These are phyloP conservation scores for Daubentonia madagascariensis DNA, from an alignment of 2,113 vertebrate species.

Conservation along the genomic window DNA sequence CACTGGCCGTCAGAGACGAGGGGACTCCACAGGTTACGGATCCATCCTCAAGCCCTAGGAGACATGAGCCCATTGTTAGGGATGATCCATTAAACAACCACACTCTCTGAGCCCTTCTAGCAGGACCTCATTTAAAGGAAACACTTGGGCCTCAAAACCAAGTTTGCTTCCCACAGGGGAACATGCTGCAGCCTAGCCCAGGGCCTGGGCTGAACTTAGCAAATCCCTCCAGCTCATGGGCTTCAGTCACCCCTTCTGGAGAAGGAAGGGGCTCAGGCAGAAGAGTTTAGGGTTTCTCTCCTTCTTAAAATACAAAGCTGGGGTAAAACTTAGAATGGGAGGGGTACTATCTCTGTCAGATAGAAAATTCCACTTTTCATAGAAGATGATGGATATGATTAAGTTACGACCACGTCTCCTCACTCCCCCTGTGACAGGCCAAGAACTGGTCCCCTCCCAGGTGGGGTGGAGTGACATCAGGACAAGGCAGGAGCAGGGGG, in stretches of 20 bases:
- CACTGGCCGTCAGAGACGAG: background rate
- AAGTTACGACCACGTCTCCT: too few relatives aligned
- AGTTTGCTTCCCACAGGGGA: background rate
- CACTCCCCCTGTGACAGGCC: background rate
- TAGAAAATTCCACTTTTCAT: background rate
- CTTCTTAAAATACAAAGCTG: background rate
- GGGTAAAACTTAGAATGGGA: background rate
- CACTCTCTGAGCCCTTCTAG: too few relatives aligned
- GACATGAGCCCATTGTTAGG: rapidly evolving
- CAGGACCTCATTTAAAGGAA: background rate
- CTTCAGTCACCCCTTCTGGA: too few relatives aligned
- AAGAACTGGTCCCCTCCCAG: background rate
- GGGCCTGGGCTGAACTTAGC: background rate
- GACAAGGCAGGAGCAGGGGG: background rate
- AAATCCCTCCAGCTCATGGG: rapidly evolving
- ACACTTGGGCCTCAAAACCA: background rate
- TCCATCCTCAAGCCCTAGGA: background rate
- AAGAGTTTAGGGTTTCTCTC: background rate
- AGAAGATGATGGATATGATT: background rate
- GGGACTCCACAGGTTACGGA: rapidly evolving
- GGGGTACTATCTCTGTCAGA: background rate
- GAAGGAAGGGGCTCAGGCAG: background rate
- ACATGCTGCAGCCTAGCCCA: background rate
- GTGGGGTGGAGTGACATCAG: background rate
- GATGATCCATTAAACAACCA: rapidly evolving